These are phyloP conservation scores for Cetonia aurata DNA, from an alignment of 2,888 invertebrate species.

Conservation along the genomic window DNA sequence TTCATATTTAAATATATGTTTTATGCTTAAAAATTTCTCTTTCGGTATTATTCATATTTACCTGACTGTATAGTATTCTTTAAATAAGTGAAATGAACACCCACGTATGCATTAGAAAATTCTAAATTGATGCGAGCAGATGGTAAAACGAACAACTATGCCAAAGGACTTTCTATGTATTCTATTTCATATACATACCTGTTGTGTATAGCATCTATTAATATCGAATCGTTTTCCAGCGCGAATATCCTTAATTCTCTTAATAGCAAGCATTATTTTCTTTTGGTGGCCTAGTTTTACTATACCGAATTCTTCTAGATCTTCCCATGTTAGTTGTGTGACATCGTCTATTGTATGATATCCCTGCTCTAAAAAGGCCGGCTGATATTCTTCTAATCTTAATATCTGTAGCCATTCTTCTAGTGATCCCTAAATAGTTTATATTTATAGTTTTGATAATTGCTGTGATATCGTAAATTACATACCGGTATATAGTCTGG, in stretches of 20 bases:
- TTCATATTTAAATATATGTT: conserved; percentile 20
- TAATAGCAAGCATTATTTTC: conserved; percentile 96
- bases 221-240: conserved; percentile 79
- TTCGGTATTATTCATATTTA: conserved; percentile 22
- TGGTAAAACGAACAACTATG: conserved; percentile 35
- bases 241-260: conserved; percentile 93
- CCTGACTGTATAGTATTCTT: conserved; percentile 37
- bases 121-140: conserved; percentile 37
- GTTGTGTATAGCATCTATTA: conserved; percentile 64
- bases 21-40: neutral
- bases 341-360: conserved; percentile 95
- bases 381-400: conserved; percentile 92
- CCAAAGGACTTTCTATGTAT: neutral
- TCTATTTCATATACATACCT: conserved; percentile 51
- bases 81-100: conserved; percentile 23
- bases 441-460: neutral
- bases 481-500: conserved; percentile 92
- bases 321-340: conserved; percentile 97
- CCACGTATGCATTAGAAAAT: conserved; percentile 28
- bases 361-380: conserved; percentile 91
- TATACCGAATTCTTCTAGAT: conserved; percentile 97
- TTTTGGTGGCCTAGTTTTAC: conserved; percentile 97
- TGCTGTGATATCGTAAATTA: neutral
- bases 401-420: conserved; percentile 95
- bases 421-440: conserved; percentile 79